phyloP scores from a whole-genome alignment of 1,140 invertebrate species.

The Pseudomyrmex cubaensis region DNA sequence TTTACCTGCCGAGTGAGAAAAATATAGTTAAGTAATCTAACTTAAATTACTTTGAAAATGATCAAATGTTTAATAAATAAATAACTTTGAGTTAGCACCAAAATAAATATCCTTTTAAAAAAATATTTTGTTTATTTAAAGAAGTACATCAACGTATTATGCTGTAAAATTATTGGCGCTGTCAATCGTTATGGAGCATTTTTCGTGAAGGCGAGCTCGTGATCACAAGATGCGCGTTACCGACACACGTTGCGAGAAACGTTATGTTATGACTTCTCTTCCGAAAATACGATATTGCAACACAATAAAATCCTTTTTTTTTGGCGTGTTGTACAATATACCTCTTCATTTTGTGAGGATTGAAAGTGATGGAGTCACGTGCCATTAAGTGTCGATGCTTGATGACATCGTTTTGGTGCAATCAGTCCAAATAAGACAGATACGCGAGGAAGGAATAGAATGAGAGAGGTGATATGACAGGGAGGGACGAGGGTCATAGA shows the following conservation, averaged over 20 bases:
- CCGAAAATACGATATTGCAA: conserved; percentile 61
- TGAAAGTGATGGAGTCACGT: conserved; percentile 50
- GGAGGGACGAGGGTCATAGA: conserved; percentile 60
- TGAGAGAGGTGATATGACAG: conserved; percentile 12
- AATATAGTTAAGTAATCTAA: conserved; percentile 23
- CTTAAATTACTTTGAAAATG: conserved; percentile 20
- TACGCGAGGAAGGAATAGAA: conserved; percentile 28
- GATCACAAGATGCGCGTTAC: conserved; percentile 14
- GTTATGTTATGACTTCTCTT: conserved; percentile 57
- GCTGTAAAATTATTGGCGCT: conserved; percentile 32
- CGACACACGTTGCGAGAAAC: conserved; percentile 29
- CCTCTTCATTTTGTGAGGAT: conserved; percentile 59
- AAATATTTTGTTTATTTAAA: background rate
- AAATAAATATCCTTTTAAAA: background rate
- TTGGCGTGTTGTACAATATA: conserved; percentile 51
- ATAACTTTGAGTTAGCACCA: background rate
- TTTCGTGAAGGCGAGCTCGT: background rate
- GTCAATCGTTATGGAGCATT: conserved; percentile 47
- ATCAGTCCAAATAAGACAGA: conserved; percentile 70
- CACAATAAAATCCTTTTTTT: conserved; percentile 55
- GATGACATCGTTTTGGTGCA: conserved; percentile 68
- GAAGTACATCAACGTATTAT: conserved; percentile 12
- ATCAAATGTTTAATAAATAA: background rate
- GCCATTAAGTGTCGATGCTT: conserved; percentile 38
- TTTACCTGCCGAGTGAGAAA: conserved; percentile 20